A percentile compares a stretch with the other conserved stretches of the same genome.
phyloP scores from a whole-genome alignment of 2,888 invertebrate species.

The Dynastes grantii region DNA sequence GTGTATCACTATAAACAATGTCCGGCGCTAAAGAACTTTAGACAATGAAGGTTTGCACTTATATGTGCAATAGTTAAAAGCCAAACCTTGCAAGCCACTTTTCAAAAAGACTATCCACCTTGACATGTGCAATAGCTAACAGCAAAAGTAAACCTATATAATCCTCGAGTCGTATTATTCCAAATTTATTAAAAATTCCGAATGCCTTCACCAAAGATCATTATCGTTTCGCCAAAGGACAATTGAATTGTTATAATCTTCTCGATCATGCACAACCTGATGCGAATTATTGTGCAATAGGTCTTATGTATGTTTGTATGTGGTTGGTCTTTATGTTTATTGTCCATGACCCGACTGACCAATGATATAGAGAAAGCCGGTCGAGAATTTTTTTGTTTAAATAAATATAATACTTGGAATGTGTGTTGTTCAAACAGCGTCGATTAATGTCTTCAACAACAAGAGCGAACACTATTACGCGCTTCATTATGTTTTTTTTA shows the following conservation, averaged over 20 bases:
- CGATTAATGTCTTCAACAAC: constrained; percentile 2
- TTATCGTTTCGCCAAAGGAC: background rate
- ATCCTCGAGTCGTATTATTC: too few species aligned
- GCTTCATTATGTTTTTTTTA: constrained; percentile 9
- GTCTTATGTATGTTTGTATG: background rate
- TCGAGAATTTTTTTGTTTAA: constrained; percentile 41
- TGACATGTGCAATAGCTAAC: too few species aligned
- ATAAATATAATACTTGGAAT: constrained; percentile 34
- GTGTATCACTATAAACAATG: too few species aligned
- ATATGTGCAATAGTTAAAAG: too few species aligned
- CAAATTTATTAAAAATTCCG: too few species aligned
- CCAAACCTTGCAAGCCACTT: too few species aligned
- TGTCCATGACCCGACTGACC: constrained; percentile 43
- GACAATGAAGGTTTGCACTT: too few species aligned
- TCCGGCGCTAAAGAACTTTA: too few species aligned
- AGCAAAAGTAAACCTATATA: too few species aligned
- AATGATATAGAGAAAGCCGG: constrained; percentile 43
- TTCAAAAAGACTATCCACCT: too few species aligned
- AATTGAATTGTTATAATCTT: constrained; percentile 17
- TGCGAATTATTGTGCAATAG: constrained; percentile 8
- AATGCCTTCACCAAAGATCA: too few species aligned
- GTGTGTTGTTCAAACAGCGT: constrained; percentile 5
- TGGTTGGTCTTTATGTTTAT: constrained; percentile 31
- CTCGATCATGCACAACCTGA: background rate
- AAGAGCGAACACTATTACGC: background rate